A percentile compares a stretch with the other conserved stretches of the same genome.
phyloP scores from a whole-genome alignment of 2,888 invertebrate genomes.

The Lysandra bellargus region DNA sequence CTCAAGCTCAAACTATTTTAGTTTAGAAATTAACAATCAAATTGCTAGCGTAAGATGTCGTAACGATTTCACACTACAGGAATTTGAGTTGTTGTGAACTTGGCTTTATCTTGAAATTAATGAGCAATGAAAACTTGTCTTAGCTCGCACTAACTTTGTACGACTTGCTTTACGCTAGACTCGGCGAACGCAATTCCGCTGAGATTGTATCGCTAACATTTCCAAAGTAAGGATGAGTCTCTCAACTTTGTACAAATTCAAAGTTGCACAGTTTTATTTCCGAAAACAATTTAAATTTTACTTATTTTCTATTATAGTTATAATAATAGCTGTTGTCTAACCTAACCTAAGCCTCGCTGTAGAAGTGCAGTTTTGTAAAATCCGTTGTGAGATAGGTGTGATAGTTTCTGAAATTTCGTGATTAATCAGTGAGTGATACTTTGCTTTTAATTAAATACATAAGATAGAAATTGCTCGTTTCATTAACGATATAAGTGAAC shows the following conservation, averaged over 20 bases:
- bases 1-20: background rate
- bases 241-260: background rate
- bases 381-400: no score
- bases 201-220: constrained; percentile 24
- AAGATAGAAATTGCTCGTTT: no score
- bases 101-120: constrained; percentile 28
- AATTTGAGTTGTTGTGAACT: constrained; percentile 23
- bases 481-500: background rate
- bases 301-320: no score
- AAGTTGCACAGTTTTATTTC: background rate
- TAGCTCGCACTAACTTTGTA: constrained; percentile 27
- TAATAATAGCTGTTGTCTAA: no score
- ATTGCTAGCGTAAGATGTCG: background rate
- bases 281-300: no score
- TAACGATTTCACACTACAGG: constrained; percentile 16
- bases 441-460: background rate
- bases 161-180: constrained; percentile 29
- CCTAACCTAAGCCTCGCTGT: no score
- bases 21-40: constrained; percentile 20
- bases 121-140: constrained; percentile 27
- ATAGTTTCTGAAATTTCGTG: background rate
- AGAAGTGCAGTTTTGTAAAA: no score
- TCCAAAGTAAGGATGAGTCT: background rate
- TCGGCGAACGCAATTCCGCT: constrained; percentile 14
- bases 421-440: background rate